Evolutionary conservation across 2,888 invertebrate species (phyloP).

Genomic region (Trissonchulus latispiculum): DNA sequence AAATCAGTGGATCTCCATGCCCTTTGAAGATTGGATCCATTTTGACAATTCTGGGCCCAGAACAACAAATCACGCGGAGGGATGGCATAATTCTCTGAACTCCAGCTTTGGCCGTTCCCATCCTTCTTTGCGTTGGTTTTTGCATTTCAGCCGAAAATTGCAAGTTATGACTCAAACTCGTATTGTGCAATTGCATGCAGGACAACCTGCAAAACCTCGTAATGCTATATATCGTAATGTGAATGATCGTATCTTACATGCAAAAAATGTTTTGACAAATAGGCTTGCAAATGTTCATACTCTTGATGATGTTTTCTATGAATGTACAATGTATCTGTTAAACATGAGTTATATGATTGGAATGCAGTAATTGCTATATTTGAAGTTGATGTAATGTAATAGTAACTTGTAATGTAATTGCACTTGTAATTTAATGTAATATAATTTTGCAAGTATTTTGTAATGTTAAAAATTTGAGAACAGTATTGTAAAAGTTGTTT

Average conservation of each 20-base stretch:
- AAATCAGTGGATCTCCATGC: background rate
- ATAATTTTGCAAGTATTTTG: too few relatives aligned
- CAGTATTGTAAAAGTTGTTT: too few relatives aligned
- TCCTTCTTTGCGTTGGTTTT: background rate
- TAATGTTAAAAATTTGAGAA: too few relatives aligned
- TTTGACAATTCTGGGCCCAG: slow-evolving; percentile 11
- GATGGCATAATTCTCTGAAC: slow-evolving; percentile 8
- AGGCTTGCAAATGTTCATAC: background rate
- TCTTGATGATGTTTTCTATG: background rate
- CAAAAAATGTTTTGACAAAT: background rate
- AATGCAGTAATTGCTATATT: too few relatives aligned
- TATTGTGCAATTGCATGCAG: background rate
- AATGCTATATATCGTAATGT: background rate
- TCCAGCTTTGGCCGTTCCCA: background rate
- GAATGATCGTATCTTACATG: slow-evolving; percentile 1
- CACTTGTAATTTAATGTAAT: too few relatives aligned
- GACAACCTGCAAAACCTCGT: background rate
- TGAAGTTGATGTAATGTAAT: too few relatives aligned
- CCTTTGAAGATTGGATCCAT: background rate
- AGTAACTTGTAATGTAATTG: too few relatives aligned
- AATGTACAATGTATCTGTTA: background rate
- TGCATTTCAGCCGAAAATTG: background rate
- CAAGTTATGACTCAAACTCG: background rate
- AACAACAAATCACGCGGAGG: slow-evolving; percentile 17
- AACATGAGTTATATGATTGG: background rate